These are phyloP conservation scores for Mobula birostris DNA, from an alignment of 2,113 vertebrate species.

Conservation along the genomic window DNA sequence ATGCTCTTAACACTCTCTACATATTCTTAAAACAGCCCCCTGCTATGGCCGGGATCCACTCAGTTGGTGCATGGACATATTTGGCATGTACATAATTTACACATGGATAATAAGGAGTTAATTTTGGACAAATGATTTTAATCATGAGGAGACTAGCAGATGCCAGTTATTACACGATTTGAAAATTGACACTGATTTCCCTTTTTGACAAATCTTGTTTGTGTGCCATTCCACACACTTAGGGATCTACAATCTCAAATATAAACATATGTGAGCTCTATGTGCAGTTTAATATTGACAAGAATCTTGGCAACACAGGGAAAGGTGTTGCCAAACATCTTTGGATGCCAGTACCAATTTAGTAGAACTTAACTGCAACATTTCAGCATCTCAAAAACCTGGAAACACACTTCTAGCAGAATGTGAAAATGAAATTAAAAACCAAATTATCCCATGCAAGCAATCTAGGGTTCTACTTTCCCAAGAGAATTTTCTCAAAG, in stretches of 20 bases:
- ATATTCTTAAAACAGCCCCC: not conserved
- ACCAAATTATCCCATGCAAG: not conserved
- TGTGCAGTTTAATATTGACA: not conserved
- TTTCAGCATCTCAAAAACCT: not conserved
- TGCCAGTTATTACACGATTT: not conserved
- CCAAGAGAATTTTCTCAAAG: not conserved
- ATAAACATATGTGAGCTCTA: too few relatives aligned
- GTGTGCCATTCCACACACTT: not conserved
- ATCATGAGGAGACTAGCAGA: not conserved
- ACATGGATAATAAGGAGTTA: not conserved
- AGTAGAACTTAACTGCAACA: not conserved
- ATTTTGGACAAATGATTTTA: not conserved
- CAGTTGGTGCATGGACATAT: not conserved
- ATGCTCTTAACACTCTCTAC: not conserved
- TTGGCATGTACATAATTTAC: not conserved
- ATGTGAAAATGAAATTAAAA: not conserved
- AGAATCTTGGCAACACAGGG: not conserved
- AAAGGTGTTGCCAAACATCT: not conserved
- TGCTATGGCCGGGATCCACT: not conserved
- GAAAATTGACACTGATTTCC: not conserved
- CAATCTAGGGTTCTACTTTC: not conserved
- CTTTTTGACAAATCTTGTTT: not conserved
- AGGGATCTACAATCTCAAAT: not conserved
- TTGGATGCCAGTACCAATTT: not conserved
- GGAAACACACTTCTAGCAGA: not conserved